Conservation (phyloP, 2,797 vertebrate genomes). For the Choloepus didactylus region DNA sequence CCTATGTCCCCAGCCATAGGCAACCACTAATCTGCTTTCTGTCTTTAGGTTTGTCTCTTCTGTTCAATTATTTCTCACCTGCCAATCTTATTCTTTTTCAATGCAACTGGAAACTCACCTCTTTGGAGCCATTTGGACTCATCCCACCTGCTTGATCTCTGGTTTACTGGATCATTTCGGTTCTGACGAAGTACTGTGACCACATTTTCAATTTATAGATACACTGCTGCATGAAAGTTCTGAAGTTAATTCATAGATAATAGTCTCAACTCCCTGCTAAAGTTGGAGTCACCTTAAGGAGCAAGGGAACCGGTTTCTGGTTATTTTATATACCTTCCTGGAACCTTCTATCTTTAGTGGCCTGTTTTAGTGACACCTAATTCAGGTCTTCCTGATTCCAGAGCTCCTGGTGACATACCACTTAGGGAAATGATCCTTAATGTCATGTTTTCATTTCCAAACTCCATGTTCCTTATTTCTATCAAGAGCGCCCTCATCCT, state of each 20-base stretch:
- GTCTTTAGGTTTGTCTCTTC: background rate
- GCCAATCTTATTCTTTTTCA: background rate
- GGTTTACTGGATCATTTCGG: background rate
- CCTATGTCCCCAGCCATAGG: background rate
- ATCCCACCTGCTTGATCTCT: background rate
- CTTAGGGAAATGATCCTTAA: background rate
- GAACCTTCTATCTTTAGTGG: background rate
- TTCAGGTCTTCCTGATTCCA: constrained; percentile 3
- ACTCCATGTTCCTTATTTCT: background rate
- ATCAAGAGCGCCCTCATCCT: background rate
- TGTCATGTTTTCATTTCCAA: background rate
- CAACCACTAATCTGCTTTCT: background rate
- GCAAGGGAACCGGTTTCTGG: background rate
- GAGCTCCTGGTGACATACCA: background rate
- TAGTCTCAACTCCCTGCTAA: background rate
- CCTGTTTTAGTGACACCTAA: constrained; percentile 10
- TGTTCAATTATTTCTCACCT: constrained; percentile 1
- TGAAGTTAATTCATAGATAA: background rate
- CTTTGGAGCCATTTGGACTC: background rate
- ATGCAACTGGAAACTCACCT: background rate
- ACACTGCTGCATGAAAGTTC: background rate
- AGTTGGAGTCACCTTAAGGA: background rate
- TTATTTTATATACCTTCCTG: background rate
- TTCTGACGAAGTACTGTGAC: background rate
- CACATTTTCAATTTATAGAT: background rate